Evolutionary conservation across 1,140 invertebrate genomes (phyloP), one percentile per base, ranked within the genome.

Genomic region (Drosophila eugracilis): DNA sequence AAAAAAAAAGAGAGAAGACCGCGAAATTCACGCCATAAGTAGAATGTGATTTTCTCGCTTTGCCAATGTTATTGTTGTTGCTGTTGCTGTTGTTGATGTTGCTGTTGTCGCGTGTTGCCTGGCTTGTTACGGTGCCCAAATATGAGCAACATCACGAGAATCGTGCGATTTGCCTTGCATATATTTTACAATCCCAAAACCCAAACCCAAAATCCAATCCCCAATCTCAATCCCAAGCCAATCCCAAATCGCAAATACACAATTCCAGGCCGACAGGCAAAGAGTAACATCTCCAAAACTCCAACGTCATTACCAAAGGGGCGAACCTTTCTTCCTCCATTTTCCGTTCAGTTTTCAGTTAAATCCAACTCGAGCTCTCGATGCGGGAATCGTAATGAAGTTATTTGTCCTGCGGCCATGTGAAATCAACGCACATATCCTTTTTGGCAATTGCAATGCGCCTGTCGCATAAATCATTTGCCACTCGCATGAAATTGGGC

Each of bases 391-490:
- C 69, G 60, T 86, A 86, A 86, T 86, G 83, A 88, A 88, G 83
- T 88, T 88, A 88, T 88, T 88, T 88, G 83, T 88, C 83, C 83
- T 88, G 83, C 60, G 83, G 83, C 83, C 69, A 78, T 65, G 60
- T 59, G 83, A 81, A 88, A 88, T 88, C 83, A 88, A 88, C 83
- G 74, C 81, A 86, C 67, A 85, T 86, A 88, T 88, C 83, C 83
- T 88, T 88, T 88, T 88, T 88, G 83, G 83, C 83, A 88, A 88
- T 88, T 88, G 83, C 83, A 86, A 81, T 75, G 71, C 71, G 69
- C 74, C 83, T 88, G 83, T 88, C 83, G 83, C 83, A 88, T 88
- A 88, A 88, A 88, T 88, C 83, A 88, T 88, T 88, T 83, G 78
- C 78, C 78, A 88, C 75, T 88, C 83, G 83, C 83, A 88, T 88